A percentile compares a stretch with the other conserved stretches of the same genome.
phyloP scores from a whole-genome alignment of 2,888 invertebrate genomes.

The Geotrupes spiniger region DNA sequence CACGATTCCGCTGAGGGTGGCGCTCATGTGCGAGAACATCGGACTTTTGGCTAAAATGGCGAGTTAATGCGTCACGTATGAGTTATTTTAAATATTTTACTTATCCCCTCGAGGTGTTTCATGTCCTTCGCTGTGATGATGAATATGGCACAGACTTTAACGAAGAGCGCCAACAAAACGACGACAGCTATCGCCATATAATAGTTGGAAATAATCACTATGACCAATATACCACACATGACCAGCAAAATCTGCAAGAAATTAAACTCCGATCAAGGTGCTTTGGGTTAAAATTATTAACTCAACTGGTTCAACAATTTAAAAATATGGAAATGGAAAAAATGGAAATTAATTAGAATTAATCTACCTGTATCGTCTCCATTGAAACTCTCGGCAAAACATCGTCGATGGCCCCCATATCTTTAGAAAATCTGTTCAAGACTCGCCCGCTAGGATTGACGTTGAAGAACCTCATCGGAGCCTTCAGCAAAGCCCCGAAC shows the following conservation, averaged over 20 bases:
- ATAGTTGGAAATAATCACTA: constrained; percentile 67
- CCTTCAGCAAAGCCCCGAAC: constrained; percentile 73
- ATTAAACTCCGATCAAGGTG: not conserved
- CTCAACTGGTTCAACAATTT: too few species aligned
- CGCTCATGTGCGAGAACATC: constrained; percentile 73
- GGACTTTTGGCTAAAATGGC: constrained; percentile 69
- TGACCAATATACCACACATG: constrained; percentile 65
- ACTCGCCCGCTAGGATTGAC: constrained; percentile 69
- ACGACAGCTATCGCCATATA: constrained; percentile 61
- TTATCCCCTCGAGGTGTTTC: constrained; percentile 59
- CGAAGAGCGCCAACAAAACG: constrained; percentile 62
- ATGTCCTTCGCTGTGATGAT: constrained; percentile 67
- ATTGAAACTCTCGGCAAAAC: constrained; percentile 55
- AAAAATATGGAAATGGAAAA: too few species aligned
- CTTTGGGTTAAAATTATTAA: too few species aligned
- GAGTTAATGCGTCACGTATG: constrained; percentile 6
- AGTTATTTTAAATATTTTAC: constrained; percentile 39
- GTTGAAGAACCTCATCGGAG: constrained; percentile 82
- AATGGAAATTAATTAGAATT: too few species aligned
- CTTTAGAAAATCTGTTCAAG: constrained; percentile 51
- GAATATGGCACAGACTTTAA: constrained; percentile 62
- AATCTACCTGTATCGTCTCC: constrained; percentile 57
- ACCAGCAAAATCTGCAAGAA: constrained; percentile 57
- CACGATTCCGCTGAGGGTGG: constrained; percentile 69
- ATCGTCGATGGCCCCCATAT: constrained; percentile 64